Evolutionary conservation across 64 coral and sea anemone species (phyloP).

Genomic region (Exaiptasia diaphana): DNA sequence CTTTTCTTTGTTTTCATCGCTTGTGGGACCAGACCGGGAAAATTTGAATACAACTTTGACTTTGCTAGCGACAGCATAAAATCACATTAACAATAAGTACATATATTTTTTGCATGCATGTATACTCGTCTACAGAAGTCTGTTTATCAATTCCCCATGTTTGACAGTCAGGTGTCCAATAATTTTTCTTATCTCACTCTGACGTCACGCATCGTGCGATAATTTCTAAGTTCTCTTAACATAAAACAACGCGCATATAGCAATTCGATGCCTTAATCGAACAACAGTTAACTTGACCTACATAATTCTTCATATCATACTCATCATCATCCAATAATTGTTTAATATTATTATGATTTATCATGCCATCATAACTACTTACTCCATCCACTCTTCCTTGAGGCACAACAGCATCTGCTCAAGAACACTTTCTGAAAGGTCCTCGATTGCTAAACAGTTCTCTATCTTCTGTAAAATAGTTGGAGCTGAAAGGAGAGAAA

Average conservation of each 20-base stretch:
- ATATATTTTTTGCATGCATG: too few species aligned
- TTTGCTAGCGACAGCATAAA: conserved; percentile 56
- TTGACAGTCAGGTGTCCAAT: too few species aligned
- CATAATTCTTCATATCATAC: not conserved
- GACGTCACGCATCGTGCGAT: too few species aligned
- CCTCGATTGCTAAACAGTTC: conserved; percentile 60
- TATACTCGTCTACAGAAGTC: too few species aligned
- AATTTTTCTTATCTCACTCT: too few species aligned
- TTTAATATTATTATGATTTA: not conserved
- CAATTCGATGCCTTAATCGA: too few species aligned
- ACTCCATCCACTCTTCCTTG: conserved; percentile 98
- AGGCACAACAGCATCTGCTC: conserved; percentile 86
- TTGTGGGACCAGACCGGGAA: conserved; percentile 68
- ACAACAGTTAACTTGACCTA: not conserved
- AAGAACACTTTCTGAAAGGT: conserved; percentile 76
- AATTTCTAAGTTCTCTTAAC: too few species aligned
- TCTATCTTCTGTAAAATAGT: conserved; percentile 83
- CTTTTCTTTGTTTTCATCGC: conserved; percentile 92
- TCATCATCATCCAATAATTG: not conserved
- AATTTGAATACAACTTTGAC: conserved; percentile 99
- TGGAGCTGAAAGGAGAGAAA: conserved; percentile 45
- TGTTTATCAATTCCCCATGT: too few species aligned
- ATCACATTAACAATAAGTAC: too few species aligned
- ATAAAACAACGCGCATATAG: too few species aligned
- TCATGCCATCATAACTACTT: too few species aligned